Evolutionary conservation across 2,888 invertebrate species (phyloP), one percentile per base, ranked within the genome.

Genomic region (Terebella lapidaria): DNA sequence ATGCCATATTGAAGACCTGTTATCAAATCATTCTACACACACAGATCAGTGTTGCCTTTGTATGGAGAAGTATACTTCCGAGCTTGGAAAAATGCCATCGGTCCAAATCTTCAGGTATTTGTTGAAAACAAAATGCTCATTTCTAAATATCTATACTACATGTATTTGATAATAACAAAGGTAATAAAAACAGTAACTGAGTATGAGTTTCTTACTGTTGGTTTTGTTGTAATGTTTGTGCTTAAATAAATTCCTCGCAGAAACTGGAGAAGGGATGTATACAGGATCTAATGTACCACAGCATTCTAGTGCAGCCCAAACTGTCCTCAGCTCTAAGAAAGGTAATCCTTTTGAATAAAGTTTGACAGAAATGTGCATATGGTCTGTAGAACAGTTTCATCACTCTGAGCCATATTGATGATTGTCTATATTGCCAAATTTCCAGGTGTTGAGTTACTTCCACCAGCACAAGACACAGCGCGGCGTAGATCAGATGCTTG

Each of bases 401-500:
- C 42, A 35, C 42, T 10, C n/a, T 15, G 42, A 35, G n/a, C n/a
- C 10, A 10, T 15, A n/a, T 35, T 35, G n/a, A 10, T 35, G n/a
- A n/a, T 35, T 15, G 42, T 35, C n/a, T 35, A 35, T n/a, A 35
- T 35, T 35, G n/a, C n/a, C 10, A 35, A 15, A 15, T 10, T 35
- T 35, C 10, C 42, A 35, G 42, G n/a, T 35, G n/a, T 35, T 35
- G 58, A 54, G 64, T 25, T 72, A 69, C 57, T 58, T 77, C 22
- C 77, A 77, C 59, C 64, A 67, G 25, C 71, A 75, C 59, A 77
- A 76, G 67, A 71, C 68, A 51, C 71, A 72, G 61, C 65, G 61
- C 51, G 76, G 73, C 27, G 74, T 76, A 2, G 74, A 75, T 55
- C 64, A 67, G 18, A 75, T 77, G 74, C 62, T 78, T 58, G 60